Percentiles rank a stretch among this genome's conserved stretches.
phyloP scores from a whole-genome alignment of 2,888 invertebrate species.

The Perizoma flavofasciatum region DNA sequence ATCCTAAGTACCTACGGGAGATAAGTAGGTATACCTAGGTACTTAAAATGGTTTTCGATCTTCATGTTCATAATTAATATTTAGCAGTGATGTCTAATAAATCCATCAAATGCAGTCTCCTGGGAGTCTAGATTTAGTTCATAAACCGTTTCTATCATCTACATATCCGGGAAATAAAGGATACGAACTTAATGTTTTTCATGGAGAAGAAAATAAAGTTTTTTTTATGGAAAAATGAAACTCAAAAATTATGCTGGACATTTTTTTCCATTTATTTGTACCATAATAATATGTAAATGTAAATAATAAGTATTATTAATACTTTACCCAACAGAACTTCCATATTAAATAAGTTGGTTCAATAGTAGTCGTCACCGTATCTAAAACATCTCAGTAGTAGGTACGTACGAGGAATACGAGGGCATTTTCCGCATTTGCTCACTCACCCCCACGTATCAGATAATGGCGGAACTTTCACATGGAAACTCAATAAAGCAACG shows the following conservation, averaged over 20 bases:
- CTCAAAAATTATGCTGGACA: no score
- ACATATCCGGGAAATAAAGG: no score
- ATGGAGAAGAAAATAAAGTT: no score
- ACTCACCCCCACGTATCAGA: constrained; percentile 41
- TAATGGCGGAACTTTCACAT: constrained; percentile 65
- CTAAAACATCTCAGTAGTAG: no score
- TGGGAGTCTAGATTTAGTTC: no score
- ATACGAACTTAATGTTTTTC: no score
- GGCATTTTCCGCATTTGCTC: constrained; percentile 44
- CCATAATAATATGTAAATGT: no score
- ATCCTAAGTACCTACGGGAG: constrained; percentile 7
- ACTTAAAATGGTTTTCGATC: constrained; percentile 17
- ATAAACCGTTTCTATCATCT: no score
- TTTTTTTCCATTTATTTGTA: no score
- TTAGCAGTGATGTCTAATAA: constrained; percentile 12
- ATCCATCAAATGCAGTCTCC: no score
- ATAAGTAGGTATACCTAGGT: background rate
- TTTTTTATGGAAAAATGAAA: no score
- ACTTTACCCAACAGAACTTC: background rate
- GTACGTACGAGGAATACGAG: background rate
- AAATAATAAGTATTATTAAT: background rate
- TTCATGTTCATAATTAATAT: constrained; percentile 25
- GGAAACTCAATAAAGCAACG: constrained; percentile 69
- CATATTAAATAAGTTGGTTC: background rate
- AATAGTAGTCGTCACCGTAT: no score